Evolutionary conservation across 2,113 vertebrate genomes (phyloP).

Genomic region (Mirounga angustirostris): DNA sequence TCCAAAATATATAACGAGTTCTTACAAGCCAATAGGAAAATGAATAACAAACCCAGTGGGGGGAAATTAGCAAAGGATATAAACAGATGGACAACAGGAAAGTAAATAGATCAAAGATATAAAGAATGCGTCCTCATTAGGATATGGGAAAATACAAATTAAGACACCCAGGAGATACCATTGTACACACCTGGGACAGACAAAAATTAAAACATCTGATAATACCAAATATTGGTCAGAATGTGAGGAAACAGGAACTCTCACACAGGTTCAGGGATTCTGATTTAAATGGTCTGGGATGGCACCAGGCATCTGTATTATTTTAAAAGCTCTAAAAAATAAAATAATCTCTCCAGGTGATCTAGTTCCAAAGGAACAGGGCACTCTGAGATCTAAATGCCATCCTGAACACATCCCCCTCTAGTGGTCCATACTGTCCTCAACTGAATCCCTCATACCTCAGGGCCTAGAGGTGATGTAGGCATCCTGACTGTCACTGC

Average conservation of each 20-base stretch:
- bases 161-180: background rate
- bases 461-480: background rate
- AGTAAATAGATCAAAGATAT: background rate
- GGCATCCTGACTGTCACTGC: background rate
- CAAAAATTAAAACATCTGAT: background rate
- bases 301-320: background rate
- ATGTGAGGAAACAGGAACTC: background rate
- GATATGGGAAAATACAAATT: background rate
- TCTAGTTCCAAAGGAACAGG: background rate
- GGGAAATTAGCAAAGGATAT: background rate
- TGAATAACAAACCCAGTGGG: background rate
- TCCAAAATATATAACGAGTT: background rate
- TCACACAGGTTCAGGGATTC: background rate
- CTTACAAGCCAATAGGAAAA: conserved; percentile 1
- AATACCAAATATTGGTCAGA: background rate
- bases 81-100: background rate
- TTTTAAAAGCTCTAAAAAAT: background rate
- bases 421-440: background rate
- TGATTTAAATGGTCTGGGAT: background rate
- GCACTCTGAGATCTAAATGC: background rate
- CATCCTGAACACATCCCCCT: background rate
- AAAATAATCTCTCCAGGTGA: background rate
- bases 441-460: no score
- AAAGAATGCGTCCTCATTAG: background rate
- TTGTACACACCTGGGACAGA: background rate